Evolutionary conservation across 2,888 invertebrate genomes (phyloP).

Genomic region (Colostygia pectinataria): DNA sequence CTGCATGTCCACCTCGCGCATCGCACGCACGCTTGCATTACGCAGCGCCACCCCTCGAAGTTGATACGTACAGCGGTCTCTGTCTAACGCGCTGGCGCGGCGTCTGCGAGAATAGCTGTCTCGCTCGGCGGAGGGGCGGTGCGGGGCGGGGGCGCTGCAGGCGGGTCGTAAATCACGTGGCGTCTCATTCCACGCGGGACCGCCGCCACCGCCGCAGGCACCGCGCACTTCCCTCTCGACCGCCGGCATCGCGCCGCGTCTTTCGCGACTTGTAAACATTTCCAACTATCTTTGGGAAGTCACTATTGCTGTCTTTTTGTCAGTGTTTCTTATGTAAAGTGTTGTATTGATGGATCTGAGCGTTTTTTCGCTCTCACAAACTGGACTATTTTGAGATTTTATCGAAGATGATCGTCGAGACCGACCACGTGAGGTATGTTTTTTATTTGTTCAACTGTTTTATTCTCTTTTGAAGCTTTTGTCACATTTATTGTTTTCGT

Average conservation of each 20-base stretch:
- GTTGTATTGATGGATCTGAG: slow-evolving; percentile 72
- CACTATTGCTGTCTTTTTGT: slow-evolving; percentile 56
- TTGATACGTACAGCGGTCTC: slow-evolving; percentile 63
- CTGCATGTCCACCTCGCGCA: slow-evolving; percentile 82
- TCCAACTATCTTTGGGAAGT: slow-evolving; percentile 66
- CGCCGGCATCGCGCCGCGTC: slow-evolving; percentile 76
- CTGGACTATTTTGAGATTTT: slow-evolving; percentile 71
- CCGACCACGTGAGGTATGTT: slow-evolving; percentile 80
- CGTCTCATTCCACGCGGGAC: slow-evolving; percentile 83
- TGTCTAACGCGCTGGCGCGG: slow-evolving; percentile 44
- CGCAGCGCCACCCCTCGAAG: slow-evolving; percentile 81
- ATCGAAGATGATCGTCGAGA: slow-evolving; percentile 80
- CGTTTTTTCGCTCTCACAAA: slow-evolving; percentile 55
- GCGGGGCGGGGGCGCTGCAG: slow-evolving; percentile 80
- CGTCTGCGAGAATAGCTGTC: slow-evolving; percentile 46
- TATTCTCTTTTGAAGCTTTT: slow-evolving; percentile 50
- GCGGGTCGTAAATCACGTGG: slow-evolving; percentile 83
- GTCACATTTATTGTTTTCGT: slow-evolving; percentile 39
- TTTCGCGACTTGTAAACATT: slow-evolving; percentile 80
- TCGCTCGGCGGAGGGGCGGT: slow-evolving; percentile 63
- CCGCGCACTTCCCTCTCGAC: slow-evolving; percentile 77
- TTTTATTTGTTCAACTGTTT: slow-evolving; percentile 64
- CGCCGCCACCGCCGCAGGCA: slow-evolving; percentile 80
- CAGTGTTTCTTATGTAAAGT: slow-evolving; percentile 63
- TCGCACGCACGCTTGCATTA: slow-evolving; percentile 83